phyloP scores from a whole-genome alignment of 2,113 vertebrate species.

The Microcebus lehilahytsara region DNA sequence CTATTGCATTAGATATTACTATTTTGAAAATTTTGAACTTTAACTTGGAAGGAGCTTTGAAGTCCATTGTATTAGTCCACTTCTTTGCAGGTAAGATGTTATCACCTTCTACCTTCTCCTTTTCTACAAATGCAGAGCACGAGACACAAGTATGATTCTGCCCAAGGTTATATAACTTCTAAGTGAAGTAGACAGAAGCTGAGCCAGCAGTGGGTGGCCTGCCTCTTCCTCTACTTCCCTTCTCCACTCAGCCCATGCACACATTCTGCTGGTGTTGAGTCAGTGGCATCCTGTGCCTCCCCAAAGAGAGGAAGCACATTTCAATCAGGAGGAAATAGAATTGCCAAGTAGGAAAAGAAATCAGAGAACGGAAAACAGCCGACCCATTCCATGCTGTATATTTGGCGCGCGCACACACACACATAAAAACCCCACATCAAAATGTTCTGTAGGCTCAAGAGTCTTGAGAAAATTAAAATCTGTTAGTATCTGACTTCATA shows the following conservation, averaged over 20 bases:
- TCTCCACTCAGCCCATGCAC: background rate
- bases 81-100: background rate
- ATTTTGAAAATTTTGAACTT: constrained; percentile 28
- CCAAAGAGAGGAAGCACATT: constrained; percentile 47
- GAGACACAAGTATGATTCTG: background rate
- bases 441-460: background rate
- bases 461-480: background rate
- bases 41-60: background rate
- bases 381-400: background rate
- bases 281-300: constrained; percentile 28
- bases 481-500: background rate
- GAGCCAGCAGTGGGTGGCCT: background rate
- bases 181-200: background rate
- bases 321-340: constrained; percentile 48
- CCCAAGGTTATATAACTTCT: background rate
- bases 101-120: background rate
- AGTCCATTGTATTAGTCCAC: background rate
- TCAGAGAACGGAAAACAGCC: background rate
- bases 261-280: background rate
- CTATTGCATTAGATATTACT: background rate
- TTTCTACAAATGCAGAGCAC: background rate
- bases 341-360: constrained; percentile 28
- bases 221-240: background rate
- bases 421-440: background rate
- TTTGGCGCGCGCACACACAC: background rate